A percentile compares a stretch with the other conserved stretches of the same genome.
Evolutionary conservation across 2,797 vertebrate species (phyloP).

Genomic region (Enteromius unitaeniatus): DNA sequence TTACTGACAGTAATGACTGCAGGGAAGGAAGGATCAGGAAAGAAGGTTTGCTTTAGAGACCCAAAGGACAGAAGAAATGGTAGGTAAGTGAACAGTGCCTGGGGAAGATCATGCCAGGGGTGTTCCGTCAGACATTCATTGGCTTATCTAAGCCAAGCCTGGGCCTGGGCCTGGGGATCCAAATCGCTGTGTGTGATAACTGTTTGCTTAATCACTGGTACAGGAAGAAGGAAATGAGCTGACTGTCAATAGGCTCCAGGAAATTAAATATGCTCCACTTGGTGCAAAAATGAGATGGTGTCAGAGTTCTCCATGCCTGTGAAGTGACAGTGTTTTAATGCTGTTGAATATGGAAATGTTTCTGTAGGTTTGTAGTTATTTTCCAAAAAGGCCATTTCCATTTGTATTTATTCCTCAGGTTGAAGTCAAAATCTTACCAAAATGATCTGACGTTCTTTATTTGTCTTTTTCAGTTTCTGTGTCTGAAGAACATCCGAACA

Average conservation of each 20-base stretch:
- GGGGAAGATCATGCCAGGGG: neutral
- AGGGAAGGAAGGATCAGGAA: neutral
- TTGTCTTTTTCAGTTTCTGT: slow-evolving; percentile 85
- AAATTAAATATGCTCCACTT: slow-evolving; percentile 68
- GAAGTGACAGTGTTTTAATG: slow-evolving; percentile 42
- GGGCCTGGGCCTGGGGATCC: slow-evolving; percentile 22
- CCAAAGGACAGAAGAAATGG: neutral
- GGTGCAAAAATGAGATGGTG: slow-evolving; percentile 14
- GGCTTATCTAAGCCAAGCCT: slow-evolving; percentile 40
- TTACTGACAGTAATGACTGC: neutral
- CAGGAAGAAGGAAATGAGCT: slow-evolving; percentile 60
- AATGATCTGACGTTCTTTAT: slow-evolving; percentile 17
- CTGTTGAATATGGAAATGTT: slow-evolving; percentile 39
- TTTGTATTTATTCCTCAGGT: neutral
- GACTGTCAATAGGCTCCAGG: slow-evolving; percentile 63
- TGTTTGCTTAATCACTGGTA: slow-evolving; percentile 57
- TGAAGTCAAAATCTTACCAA: neutral
- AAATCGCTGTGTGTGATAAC: slow-evolving; percentile 53
- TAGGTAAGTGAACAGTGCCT: neutral
- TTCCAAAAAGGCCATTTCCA: neutral
- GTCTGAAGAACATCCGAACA: slow-evolving; percentile 96
- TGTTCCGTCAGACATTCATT: slow-evolving; percentile 5
- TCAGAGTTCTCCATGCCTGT: neutral
- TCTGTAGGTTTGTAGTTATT: slow-evolving; percentile 1
- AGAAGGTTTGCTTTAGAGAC: slow-evolving; percentile 5